phyloP scores from a whole-genome alignment of 1,140 invertebrate species.

The Mycetomoellerius zeteki region DNA sequence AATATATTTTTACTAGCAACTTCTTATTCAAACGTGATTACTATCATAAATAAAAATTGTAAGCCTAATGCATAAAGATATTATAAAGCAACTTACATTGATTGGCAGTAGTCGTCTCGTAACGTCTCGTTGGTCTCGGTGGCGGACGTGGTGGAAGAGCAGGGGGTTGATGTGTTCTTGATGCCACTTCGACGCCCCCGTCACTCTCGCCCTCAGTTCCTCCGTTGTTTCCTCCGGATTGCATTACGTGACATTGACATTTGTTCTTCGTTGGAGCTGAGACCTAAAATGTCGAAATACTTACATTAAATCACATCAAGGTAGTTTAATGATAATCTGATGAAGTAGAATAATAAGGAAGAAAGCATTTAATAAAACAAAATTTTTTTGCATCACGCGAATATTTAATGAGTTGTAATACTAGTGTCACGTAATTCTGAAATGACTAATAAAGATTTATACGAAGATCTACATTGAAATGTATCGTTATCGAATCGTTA shows the following conservation, averaged over 20 bases:
- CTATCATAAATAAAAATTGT: not conserved
- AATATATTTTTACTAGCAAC: not conserved
- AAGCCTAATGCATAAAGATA: not conserved
- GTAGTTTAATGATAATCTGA: not conserved
- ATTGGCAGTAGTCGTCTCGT: slow-evolving; percentile 80
- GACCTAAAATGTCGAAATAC: slow-evolving; percentile 73
- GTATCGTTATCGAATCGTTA: slow-evolving; percentile 2
- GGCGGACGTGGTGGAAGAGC: slow-evolving; percentile 85
- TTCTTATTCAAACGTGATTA: not conserved
- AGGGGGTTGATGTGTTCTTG: slow-evolving; percentile 84
- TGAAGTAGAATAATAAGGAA: not conserved
- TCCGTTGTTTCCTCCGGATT: slow-evolving; percentile 77
- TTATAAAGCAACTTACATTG: slow-evolving; percentile 78
- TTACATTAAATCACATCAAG: not conserved
- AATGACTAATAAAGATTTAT: not conserved
- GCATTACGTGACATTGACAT: slow-evolving; percentile 85
- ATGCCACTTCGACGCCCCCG: slow-evolving; percentile 78
- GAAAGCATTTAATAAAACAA: not conserved
- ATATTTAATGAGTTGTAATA: not conserved
- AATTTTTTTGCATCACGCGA: not conserved
- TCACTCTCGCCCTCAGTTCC: slow-evolving; percentile 79
- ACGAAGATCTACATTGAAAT: not conserved
- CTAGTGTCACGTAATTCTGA: not conserved
- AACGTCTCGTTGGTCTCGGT: slow-evolving; percentile 82
- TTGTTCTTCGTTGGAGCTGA: slow-evolving; percentile 82